These are phyloP conservation scores for Mastomys natalensis DNA, from an alignment of 2,113 vertebrate species.

Conservation along the genomic window DNA sequence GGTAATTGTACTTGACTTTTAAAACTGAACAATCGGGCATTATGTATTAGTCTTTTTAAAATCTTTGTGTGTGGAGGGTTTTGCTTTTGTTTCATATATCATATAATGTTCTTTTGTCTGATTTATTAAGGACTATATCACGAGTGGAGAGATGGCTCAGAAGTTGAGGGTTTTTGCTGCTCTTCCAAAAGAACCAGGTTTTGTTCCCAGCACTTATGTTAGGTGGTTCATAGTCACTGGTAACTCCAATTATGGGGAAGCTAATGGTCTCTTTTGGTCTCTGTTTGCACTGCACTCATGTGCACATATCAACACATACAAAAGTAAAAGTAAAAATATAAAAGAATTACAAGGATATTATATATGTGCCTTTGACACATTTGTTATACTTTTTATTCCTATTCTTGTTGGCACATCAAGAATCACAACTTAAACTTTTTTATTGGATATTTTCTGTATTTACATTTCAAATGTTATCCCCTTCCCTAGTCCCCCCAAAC, in stretches of 20 bases:
- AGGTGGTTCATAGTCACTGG: too few species aligned
- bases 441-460: too few species aligned
- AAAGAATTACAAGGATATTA: background rate
- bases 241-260: background rate
- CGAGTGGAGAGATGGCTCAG: background rate
- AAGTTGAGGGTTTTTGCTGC: background rate
- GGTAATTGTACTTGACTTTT: background rate
- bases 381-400: background rate
- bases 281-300: background rate
- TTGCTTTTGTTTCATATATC: background rate
- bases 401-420: background rate
- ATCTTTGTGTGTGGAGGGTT: background rate
- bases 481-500: too few species aligned
- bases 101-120: background rate
- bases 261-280: background rate
- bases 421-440: background rate
- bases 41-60: background rate
- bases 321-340: background rate
- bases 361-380: slow-evolving; percentile 10
- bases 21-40: background rate
- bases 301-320: background rate
- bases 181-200: background rate
- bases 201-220: background rate
- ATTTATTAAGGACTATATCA: background rate
- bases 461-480: too few species aligned